Evolutionary conservation across 2,797 vertebrate species (phyloP), one percentile per base, ranked within the genome.

Genomic region (Sternotherus odoratus): DNA sequence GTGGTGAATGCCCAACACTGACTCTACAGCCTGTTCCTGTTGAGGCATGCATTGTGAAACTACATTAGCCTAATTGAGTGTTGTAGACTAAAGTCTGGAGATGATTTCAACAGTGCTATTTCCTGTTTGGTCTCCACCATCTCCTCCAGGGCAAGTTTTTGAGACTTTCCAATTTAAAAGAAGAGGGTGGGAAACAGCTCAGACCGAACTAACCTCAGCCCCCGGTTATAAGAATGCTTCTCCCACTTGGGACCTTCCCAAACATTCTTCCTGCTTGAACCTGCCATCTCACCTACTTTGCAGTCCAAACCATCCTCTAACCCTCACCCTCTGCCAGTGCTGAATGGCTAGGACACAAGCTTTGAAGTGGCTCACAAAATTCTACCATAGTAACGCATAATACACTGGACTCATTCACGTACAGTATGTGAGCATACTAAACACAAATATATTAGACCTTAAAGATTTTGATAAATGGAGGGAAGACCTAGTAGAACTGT

Each of bases 181-280:
- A 95, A 82, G 85, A 83, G 4, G 24, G 30, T 39, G 94, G 86
- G 81, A 84, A 91, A 93, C 43, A 72, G 82, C 19, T 3, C 4
- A 17, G 66, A 17, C 23, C 82, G 2, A 6, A 12, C 30, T 83
- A 46, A 82, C 57, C n/a, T 77, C n/a, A 69, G 19, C n/a, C 19
- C n/a, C 5, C 10, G 15, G 23, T 2, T 2, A 30, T 39, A 85
- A 2, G 15, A 91, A 74, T 8, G 8, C 5, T 23, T 13, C 46
- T 86, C 81, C 51, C 12, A 30, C 81, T 16, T 69, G 82, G 30
- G 23, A 23, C 48, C 11, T 30, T 85, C 63, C 30, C 78, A 75
- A 85, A 75, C 23, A 80, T 19, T 33, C 6, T 0, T 46, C 6
- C 1, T 15, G 39, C 7, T 21, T 43, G 23, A 23, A 48, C 74